Base-by-base conservation (phyloP, 2,113 vertebrate species). In the Sprattus sprattus region DNA sequence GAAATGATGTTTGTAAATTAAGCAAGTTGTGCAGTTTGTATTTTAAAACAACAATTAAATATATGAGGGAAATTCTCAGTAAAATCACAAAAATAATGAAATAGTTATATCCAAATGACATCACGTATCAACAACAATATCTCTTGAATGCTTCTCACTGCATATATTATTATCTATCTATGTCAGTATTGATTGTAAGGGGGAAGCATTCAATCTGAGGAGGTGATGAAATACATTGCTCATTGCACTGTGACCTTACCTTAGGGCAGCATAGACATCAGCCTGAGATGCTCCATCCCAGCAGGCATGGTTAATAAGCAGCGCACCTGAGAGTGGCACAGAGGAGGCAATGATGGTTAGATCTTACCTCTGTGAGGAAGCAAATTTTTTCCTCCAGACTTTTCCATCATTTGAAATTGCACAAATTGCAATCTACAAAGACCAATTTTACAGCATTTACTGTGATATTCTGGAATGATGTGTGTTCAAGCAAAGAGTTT, bases 231-330 rank as follows among this genome's bases (percentile, higher is more conserved):
- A 32, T 13, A 15, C 11, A 75, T 28, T 75, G 67, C 22, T 67
- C 25, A 10, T 28, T 3, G n/a, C 6, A 25, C 64, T 78, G 64
- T 32, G 25, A 25, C 3, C 75, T 88, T 85, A 95, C 96, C 95
- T 96, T 13, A 89, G 88, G 25, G 96, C 95, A 81, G 95, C 82
- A 0, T 91, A 89, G 28, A 86, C 9, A n/a, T 96, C 96, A 0
- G 93, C 8, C 20, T 87, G n/a, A 87, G 92, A 92, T 32, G 95
- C 92, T 0, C 83, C 91, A 0, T 93, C 87, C 93, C 92, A 94
- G 64, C 92, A 90, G 6, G 95, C 95, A 0, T 97, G 95, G 28
- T 96, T 95, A 2, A 96, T 87, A 0, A 97, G 22, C 32, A 97
- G 95, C 9, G 94, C 93, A 75, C 96, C 97, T 97, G 93, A 0